A percentile compares a stretch with the other conserved stretches of the same genome.
Evolutionary conservation across 2,113 vertebrate genomes (phyloP).

Genomic region (Clarias gariepinus): DNA sequence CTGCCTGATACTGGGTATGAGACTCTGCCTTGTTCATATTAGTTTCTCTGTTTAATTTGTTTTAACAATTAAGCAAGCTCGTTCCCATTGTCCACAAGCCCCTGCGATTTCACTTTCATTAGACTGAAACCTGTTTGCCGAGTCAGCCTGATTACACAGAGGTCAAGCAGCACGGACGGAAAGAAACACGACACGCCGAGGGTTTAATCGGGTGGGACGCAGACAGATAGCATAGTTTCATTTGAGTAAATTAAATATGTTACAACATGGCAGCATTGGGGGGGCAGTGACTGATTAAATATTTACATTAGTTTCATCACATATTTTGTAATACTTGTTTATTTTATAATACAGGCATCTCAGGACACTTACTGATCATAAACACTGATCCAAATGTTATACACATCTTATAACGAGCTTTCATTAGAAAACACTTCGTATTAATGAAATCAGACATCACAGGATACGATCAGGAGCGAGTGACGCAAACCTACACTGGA

Average conservation of each 20-base stretch:
- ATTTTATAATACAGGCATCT: background rate
- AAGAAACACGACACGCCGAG: slow-evolving; percentile 26
- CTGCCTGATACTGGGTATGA: background rate
- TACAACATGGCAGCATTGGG: background rate
- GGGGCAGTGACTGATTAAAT: background rate
- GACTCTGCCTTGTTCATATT: background rate
- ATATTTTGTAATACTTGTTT: background rate
- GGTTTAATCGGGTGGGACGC: slow-evolving; percentile 25
- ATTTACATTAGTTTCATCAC: background rate
- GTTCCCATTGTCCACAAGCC: slow-evolving; percentile 1
- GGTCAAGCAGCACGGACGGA: slow-evolving; percentile 29
- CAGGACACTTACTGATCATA: background rate
- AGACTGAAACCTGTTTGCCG: slow-evolving; percentile 34
- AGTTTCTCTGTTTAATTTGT: background rate
- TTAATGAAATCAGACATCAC: background rate
- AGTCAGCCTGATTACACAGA: slow-evolving; percentile 36
- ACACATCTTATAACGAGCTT: background rate
- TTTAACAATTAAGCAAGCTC: slow-evolving; percentile 7
- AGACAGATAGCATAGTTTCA: background rate
- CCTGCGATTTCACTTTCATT: background rate
- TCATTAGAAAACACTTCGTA: background rate
- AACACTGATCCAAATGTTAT: background rate
- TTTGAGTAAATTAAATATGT: slow-evolving; percentile 14
- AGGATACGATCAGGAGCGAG: background rate
- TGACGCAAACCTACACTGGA: background rate